phyloP scores from a whole-genome alignment of 2,888 invertebrate species.

The Oligia latruncula region DNA sequence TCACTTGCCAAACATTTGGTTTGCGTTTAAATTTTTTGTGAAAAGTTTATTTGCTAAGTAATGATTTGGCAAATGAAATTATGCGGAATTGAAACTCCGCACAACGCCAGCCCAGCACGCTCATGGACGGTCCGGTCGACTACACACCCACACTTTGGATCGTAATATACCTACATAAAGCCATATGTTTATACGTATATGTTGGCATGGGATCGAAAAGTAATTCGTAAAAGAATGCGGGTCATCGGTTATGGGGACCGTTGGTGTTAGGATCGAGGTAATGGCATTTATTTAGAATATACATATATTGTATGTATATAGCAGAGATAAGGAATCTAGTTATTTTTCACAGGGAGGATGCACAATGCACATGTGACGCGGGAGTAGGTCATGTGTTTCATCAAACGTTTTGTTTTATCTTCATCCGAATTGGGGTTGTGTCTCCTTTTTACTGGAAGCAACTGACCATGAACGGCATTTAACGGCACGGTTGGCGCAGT shows the following conservation, averaged over 20 bases:
- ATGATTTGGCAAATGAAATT: no score
- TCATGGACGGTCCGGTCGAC: not conserved
- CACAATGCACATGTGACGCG: not conserved
- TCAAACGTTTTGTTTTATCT: not conserved
- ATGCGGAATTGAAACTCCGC: no score
- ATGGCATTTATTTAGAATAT: conserved; percentile 34
- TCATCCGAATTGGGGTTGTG: no score
- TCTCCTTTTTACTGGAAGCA: not conserved
- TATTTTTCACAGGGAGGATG: conserved; percentile 11
- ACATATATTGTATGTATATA: not conserved
- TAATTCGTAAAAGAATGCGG: conserved; percentile 54
- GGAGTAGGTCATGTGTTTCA: not conserved
- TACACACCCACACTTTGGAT: not conserved
- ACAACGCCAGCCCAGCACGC: not conserved
- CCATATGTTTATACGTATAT: not conserved
- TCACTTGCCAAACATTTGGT: no score
- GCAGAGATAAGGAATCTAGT: conserved; percentile 32
- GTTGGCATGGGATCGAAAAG: conserved; percentile 38
- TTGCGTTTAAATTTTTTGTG: no score
- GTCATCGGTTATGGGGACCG: conserved; percentile 48
- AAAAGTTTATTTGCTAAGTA: no score
- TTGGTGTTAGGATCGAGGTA: conserved; percentile 24
- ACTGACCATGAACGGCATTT: no score
- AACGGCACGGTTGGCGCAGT: no score
- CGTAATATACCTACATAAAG: not conserved